Percentiles rank a stretch among this genome's conserved stretches.
Evolutionary conservation across 2,888 invertebrate species (phyloP).

Genomic region (Hermaeophaga mercurialis): DNA sequence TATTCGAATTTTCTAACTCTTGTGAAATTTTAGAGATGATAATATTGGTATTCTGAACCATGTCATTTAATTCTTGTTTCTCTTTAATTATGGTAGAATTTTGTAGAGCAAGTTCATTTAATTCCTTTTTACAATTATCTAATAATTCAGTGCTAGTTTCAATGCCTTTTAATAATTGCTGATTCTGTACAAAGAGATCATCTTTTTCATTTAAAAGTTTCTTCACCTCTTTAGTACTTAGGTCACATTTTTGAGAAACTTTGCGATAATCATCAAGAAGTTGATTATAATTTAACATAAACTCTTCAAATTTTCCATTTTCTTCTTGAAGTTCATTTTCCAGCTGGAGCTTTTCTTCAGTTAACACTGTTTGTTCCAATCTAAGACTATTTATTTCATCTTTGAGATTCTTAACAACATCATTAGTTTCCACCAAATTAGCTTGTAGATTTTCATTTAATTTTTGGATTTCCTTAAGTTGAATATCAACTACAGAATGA

Average conservation of each 20-base stretch:
- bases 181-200: no score
- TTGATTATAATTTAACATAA: slow-evolving; percentile 7
- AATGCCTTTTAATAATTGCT: no score
- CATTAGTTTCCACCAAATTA: slow-evolving; percentile 21
- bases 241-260: no score
- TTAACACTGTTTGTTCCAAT: slow-evolving; percentile 6
- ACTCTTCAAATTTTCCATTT: slow-evolving; percentile 16
- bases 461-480: slow-evolving; percentile 52
- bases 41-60: background rate
- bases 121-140: no score
- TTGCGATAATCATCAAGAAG: background rate
- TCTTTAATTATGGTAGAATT: background rate
- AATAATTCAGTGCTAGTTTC: no score
- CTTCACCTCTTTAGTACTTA: no score
- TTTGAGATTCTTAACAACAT: background rate
- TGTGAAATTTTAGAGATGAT: background rate
- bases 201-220: no score
- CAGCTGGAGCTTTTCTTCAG: slow-evolving; percentile 13
- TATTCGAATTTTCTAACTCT: background rate
- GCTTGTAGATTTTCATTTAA: slow-evolving; percentile 45
- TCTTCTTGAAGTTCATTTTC: slow-evolving; percentile 11
- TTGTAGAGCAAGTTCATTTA: no score
- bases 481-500: slow-evolving; percentile 55
- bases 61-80: background rate
- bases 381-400: slow-evolving; percentile 11